These are phyloP conservation scores for Notolepis coatsorum DNA, from an alignment of 2,797 vertebrate genomes.

Conservation along the genomic window DNA sequence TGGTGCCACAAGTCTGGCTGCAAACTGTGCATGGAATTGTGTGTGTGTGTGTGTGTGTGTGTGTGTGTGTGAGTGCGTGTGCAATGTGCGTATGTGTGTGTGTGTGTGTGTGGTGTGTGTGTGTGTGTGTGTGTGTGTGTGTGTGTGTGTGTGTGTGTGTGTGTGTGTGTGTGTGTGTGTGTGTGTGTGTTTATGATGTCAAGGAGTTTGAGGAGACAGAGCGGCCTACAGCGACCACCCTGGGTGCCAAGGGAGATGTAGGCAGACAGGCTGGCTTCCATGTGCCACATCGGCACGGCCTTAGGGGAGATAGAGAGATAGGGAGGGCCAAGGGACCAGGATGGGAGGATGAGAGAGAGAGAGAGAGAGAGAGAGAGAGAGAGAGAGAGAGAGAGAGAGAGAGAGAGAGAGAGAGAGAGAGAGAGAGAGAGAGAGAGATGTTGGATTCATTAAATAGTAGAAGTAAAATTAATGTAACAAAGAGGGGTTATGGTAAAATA, in stretches of 20 bases:
- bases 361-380: too few species aligned
- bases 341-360: background rate
- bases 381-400: too few species aligned
- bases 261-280: conserved; percentile 80
- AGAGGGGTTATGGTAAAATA: too few species aligned
- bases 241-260: conserved; percentile 77
- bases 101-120: conserved; percentile 8
- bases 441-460: conserved; percentile 28
- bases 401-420: background rate
- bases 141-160: conserved; percentile 16
- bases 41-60: background rate
- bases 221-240: conserved; percentile 78
- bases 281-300: conserved; percentile 73
- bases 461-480: too few species aligned
- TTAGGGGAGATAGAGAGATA: conserved; percentile 59
- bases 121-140: conserved; percentile 22
- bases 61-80: background rate
- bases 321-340: conserved; percentile 30
- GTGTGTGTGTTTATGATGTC: conserved; percentile 46
- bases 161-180: conserved; percentile 22
- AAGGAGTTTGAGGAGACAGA: conserved; percentile 63
- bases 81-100: background rate
- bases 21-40: conserved; percentile 50
- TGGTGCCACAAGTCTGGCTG: conserved; percentile 68
- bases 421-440: conserved; percentile 20